These are phyloP conservation scores for Tyrannus savana DNA, from an alignment of 2,113 vertebrate genomes.

Conservation along the genomic window DNA sequence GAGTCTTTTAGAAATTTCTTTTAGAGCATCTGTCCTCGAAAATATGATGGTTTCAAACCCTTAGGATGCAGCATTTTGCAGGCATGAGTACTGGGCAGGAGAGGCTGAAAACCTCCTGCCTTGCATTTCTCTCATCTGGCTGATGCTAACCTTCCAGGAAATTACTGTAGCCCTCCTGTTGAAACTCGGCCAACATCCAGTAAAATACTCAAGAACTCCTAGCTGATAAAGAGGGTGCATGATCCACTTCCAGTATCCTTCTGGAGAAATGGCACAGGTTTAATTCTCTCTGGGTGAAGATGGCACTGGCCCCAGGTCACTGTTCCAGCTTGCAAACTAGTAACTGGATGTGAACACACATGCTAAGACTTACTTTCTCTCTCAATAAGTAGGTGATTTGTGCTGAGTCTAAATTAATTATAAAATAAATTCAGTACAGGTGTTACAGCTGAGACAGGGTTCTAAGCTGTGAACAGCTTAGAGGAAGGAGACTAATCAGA, in stretches of 20 bases:
- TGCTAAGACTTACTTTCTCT: neutral
- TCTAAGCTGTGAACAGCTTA: neutral
- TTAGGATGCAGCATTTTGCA: neutral
- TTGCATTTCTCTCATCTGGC: neutral
- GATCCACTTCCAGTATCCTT: neutral
- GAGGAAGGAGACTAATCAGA: neutral
- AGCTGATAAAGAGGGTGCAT: neutral
- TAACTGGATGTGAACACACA: neutral
- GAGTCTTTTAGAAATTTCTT: neutral
- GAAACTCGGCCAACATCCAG: neutral
- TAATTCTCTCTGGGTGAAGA: neutral
- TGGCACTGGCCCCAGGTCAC: neutral
- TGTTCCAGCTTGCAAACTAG: neutral
- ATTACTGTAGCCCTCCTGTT: neutral
- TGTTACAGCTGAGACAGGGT: neutral
- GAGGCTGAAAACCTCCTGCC: neutral
- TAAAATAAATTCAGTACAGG: neutral
- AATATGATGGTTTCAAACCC: neutral
- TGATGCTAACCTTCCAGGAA: neutral
- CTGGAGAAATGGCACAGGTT: rapidly evolving
- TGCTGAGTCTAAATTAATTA: neutral
- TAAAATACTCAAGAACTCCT: neutral
- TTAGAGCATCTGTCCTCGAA: no score
- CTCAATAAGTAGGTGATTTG: neutral
- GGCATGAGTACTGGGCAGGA: neutral